Percentiles rank a stretch among this genome's conserved stretches.
Conservation (phyloP, 2,797 vertebrate genomes). For the Urosaurus nigricauda region DNA sequence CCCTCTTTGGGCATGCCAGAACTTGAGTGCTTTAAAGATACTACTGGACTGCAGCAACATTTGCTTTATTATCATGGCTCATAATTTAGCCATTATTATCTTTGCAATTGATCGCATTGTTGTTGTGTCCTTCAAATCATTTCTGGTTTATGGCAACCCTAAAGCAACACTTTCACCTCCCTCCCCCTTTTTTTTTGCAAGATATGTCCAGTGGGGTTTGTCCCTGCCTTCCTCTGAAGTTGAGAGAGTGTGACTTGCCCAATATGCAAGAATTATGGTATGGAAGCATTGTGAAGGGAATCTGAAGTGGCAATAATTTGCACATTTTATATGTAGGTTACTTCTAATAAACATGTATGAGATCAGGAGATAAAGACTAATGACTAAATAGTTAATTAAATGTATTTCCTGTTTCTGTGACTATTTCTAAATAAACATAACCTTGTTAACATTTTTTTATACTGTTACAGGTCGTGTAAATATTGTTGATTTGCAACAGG, state of each 20-base stretch:
- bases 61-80: not conserved
- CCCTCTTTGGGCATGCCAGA: not conserved
- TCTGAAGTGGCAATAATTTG: not conserved
- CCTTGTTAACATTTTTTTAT: slow-evolving; percentile 52
- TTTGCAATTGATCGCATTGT: not conserved
- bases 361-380: not conserved
- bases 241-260: not conserved
- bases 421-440: not conserved
- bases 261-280: not conserved
- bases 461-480: slow-evolving; percentile 90
- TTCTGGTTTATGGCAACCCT: too few species aligned
- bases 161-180: too few species aligned
- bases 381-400: slow-evolving; percentile 18
- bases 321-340: too few species aligned
- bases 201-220: too few species aligned
- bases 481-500: slow-evolving; percentile 96
- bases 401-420: not conserved
- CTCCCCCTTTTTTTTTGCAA: too few species aligned
- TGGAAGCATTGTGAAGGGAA: not conserved
- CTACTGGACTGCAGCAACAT: not conserved
- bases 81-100: not conserved
- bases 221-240: too few species aligned
- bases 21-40: not conserved
- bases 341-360: not conserved
- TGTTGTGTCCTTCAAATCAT: too few species aligned